A percentile compares a stretch with the other conserved stretches of the same genome.
phyloP scores from a whole-genome alignment of 1,140 invertebrate genomes.

The Luehdorfia chinensis region DNA sequence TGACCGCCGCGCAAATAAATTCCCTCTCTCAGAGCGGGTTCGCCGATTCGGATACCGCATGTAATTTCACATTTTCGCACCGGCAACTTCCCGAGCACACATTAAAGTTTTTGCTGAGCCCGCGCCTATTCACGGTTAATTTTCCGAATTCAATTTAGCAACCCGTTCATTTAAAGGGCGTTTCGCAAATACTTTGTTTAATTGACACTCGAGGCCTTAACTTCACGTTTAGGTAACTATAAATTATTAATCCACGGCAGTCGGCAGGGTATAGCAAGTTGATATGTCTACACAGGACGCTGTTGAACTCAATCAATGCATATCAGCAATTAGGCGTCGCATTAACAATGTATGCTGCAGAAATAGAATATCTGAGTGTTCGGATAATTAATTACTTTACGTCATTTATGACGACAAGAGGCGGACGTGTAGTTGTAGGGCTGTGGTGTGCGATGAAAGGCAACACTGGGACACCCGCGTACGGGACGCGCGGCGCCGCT shows the following conservation, averaged over 20 bases:
- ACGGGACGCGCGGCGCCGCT: conserved; percentile 10
- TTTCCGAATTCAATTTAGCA: conserved; percentile 60
- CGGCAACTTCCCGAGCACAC: conserved; percentile 43
- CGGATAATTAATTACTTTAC: conserved; percentile 47
- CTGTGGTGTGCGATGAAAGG: conserved; percentile 18
- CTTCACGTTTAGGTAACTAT: conserved; percentile 27
- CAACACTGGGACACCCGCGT: too few species aligned
- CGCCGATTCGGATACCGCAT: conserved; percentile 51
- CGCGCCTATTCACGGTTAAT: conserved; percentile 56
- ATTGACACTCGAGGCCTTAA: conserved; percentile 39
- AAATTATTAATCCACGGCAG: conserved; percentile 36
- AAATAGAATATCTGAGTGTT: conserved; percentile 23
- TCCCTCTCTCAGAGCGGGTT: conserved; percentile 45
- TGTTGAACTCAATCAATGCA: conserved; percentile 12
- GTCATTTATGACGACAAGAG: conserved; percentile 46
- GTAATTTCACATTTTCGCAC: conserved; percentile 65
- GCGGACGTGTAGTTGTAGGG: conserved; percentile 21
- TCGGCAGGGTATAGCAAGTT: neutral
- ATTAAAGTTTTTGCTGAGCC: conserved; percentile 63
- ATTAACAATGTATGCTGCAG: conserved; percentile 14
- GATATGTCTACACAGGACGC: neutral
- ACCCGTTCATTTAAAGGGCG: conserved; percentile 47
- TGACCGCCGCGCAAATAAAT: conserved; percentile 55
- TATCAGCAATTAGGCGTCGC: conserved; percentile 2
- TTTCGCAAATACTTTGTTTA: conserved; percentile 52